phyloP scores from a whole-genome alignment of 2,113 vertebrate genomes.

The Elephantulus edwardii region DNA sequence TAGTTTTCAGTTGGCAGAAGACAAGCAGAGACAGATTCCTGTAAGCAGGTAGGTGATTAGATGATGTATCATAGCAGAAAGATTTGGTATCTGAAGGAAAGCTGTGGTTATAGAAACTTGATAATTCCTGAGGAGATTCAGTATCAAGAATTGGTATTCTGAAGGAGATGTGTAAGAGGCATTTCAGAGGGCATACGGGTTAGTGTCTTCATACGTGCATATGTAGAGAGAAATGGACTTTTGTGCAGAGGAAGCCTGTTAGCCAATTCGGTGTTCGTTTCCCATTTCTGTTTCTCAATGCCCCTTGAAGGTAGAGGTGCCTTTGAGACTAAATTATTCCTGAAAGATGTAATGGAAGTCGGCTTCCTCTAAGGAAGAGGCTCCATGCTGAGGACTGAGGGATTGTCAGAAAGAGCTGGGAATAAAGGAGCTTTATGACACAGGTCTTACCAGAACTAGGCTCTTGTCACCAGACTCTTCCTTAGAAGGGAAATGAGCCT shows the following conservation, averaged over 20 bases:
- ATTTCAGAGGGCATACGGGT: background rate
- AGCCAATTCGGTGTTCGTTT: background rate
- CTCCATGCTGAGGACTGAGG: background rate
- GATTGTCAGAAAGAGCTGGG: background rate
- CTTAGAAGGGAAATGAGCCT: background rate
- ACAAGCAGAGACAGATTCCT: background rate
- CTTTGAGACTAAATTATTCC: background rate
- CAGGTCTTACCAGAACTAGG: background rate
- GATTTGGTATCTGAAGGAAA: background rate
- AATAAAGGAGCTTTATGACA: background rate
- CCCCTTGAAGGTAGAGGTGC: background rate
- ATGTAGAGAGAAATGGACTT: background rate
- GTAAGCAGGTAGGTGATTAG: background rate
- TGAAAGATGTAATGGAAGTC: background rate
- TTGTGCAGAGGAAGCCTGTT: background rate
- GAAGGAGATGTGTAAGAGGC: background rate
- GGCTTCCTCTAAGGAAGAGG: background rate
- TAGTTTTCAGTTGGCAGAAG: background rate
- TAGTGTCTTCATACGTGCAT: background rate
- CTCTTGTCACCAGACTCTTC: background rate
- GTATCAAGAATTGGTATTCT: background rate
- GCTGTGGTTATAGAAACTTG: background rate
- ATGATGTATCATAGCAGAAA: background rate
- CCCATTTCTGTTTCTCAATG: background rate
- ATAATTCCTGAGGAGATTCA: background rate